Conservation (phyloP, 2,888 invertebrate genomes). For the Callimorpha dominula region DNA sequence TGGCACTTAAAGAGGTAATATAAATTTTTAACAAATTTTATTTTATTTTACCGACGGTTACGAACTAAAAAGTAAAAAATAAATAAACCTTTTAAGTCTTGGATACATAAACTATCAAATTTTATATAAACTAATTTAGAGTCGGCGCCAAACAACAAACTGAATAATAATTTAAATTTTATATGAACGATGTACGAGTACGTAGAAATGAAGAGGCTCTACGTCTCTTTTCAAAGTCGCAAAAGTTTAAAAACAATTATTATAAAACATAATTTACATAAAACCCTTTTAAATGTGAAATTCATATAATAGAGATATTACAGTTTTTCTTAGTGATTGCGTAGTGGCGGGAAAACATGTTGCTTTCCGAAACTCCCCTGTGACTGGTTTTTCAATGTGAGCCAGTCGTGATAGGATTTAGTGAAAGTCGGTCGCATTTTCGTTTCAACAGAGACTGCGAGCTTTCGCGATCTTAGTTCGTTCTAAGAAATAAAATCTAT, state of each 20-base stretch:
- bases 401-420: conserved; percentile 19
- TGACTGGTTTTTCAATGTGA: background rate
- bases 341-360: conserved; percentile 19
- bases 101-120: too few species aligned
- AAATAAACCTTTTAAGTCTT: too few species aligned
- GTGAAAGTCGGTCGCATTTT: conserved; percentile 14
- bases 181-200: too few species aligned
- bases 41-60: too few species aligned
- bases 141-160: too few species aligned
- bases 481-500: background rate
- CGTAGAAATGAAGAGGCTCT: too few species aligned
- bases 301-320: background rate
- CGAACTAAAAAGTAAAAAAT: too few species aligned
- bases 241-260: background rate
- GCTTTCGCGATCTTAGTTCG: conserved; percentile 18
- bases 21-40: too few species aligned
- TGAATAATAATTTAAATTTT: too few species aligned
- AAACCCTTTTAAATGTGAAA: background rate
- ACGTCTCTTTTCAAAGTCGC: too few species aligned
- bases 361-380: conserved; percentile 14
- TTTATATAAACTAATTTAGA: too few species aligned
- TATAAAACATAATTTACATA: background rate
- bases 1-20: too few species aligned
- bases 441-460: background rate
- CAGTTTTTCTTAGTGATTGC: background rate